A percentile compares a stretch with the other conserved stretches of the same genome.
These are phyloP conservation scores for Limnephilus lunatus DNA, from an alignment of 2,888 invertebrate genomes.

Conservation along the genomic window DNA sequence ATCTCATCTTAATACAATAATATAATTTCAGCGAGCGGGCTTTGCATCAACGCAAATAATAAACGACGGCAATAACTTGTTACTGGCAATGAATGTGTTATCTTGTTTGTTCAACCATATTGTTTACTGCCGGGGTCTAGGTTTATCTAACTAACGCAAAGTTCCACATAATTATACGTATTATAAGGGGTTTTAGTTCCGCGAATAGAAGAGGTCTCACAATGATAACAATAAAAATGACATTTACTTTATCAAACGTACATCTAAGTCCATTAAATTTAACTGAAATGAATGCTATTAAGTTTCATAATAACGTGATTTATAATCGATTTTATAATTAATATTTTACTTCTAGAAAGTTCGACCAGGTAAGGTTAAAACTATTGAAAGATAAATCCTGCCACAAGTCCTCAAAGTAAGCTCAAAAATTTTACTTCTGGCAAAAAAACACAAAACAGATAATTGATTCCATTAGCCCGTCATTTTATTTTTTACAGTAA, in stretches of 20 bases:
- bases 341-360: no score
- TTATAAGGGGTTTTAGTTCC: background rate
- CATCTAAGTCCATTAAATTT: background rate
- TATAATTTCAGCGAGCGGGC: background rate
- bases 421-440: no score
- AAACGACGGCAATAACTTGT: background rate
- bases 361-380: no score
- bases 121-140: background rate
- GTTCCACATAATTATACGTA: background rate
- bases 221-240: background rate
- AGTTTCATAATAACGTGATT: background rate
- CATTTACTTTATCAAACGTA: background rate
- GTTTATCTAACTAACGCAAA: background rate
- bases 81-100: background rate
- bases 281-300: background rate
- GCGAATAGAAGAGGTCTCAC: background rate
- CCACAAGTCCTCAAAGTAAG: no score
- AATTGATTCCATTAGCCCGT: no score
- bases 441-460: no score
- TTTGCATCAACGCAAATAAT: background rate
- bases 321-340: no score
- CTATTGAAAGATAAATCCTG: no score
- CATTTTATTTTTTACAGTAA: no score
- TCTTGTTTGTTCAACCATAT: background rate
- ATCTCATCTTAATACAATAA: background rate